A percentile compares a stretch with the other conserved stretches of the same genome.
phyloP scores from a whole-genome alignment of 1,140 invertebrate species.

The Lepidotrigona ventralis region DNA sequence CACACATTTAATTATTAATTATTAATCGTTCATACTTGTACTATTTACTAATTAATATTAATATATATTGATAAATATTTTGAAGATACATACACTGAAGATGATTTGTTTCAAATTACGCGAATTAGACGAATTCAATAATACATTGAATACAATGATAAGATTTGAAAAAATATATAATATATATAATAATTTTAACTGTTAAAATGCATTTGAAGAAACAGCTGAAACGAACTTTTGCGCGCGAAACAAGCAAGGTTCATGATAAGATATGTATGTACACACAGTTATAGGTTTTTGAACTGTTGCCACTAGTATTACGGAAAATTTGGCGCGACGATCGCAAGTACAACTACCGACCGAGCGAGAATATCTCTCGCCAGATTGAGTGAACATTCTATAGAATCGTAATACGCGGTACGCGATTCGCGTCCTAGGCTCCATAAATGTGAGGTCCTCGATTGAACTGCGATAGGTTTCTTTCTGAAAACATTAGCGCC shows the following conservation, averaged over 20 bases:
- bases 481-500: slow-evolving; percentile 46
- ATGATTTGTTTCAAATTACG: not conserved
- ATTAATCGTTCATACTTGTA: no score
- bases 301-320: not conserved
- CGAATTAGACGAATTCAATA: not conserved
- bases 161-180: not conserved
- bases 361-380: not conserved
- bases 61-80: not conserved
- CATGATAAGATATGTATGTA: not conserved
- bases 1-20: not conserved
- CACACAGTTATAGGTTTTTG: not conserved
- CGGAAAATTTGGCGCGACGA: not conserved
- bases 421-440: slow-evolving; percentile 13
- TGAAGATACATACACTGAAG: not conserved
- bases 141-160: not conserved
- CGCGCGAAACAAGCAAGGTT: no score
- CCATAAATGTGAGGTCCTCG: slow-evolving; percentile 3
- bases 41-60: not conserved
- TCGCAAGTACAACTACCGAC: not conserved
- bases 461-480: slow-evolving; percentile 17
- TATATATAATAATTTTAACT: not conserved
- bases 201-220: not conserved
- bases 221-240: not conserved
- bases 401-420: not conserved
- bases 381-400: slow-evolving; percentile 19